Percentiles rank a stretch among this genome's conserved stretches.
Evolutionary conservation across 2,113 vertebrate genomes (phyloP).

Genomic region (Lepus timidus): DNA sequence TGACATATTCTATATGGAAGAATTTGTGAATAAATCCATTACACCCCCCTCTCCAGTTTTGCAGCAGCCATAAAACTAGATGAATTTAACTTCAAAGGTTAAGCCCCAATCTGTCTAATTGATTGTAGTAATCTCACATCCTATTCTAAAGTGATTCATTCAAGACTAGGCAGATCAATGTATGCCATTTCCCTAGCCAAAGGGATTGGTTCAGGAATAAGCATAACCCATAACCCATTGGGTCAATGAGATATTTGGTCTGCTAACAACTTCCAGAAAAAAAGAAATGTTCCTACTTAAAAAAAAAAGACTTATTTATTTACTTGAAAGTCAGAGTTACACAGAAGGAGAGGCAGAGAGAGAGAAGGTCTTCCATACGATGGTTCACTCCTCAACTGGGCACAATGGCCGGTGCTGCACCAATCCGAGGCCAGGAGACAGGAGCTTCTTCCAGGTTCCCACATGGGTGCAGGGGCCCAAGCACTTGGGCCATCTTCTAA

Average conservation of each 20-base stretch:
- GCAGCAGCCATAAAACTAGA: constrained; percentile 26
- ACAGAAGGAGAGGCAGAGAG: too few species aligned
- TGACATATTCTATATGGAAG: constrained; percentile 10
- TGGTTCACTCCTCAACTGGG: too few species aligned
- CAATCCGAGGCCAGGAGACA: too few species aligned
- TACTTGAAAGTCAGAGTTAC: too few species aligned
- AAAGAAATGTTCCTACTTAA: not conserved
- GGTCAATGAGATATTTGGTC: not conserved
- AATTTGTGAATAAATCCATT: not conserved
- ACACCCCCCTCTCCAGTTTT: not conserved
- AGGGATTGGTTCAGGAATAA: constrained; percentile 3
- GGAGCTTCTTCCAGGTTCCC: too few species aligned
- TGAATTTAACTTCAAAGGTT: not conserved
- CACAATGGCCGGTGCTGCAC: too few species aligned
- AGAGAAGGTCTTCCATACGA: too few species aligned
- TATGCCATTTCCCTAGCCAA: constrained; percentile 13
- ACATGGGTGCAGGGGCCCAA: too few species aligned
- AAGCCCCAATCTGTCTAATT: not conserved
- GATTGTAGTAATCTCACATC: not conserved
- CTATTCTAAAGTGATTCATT: constrained; percentile 26
- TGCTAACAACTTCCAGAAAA: constrained; percentile 38
- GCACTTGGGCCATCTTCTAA: too few species aligned
- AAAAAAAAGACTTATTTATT: too few species aligned
- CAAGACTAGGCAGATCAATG: not conserved
- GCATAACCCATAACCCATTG: not conserved